Percentiles rank a stretch among this genome's conserved stretches.
Conservation (phyloP, 2,113 vertebrate species). For the Silurus meridionalis region DNA sequence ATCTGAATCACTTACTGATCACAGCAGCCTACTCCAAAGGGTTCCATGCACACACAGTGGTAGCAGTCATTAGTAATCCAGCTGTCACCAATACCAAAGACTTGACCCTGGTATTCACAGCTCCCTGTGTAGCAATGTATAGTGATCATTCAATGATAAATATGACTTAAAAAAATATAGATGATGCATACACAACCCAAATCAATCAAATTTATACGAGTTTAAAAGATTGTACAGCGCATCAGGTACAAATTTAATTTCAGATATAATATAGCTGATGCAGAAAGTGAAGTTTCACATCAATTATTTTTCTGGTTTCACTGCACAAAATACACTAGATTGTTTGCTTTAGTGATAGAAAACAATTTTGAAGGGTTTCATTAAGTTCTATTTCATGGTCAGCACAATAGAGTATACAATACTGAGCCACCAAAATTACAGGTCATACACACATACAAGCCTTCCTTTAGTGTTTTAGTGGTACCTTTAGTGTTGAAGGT, state of each 20-base stretch:
- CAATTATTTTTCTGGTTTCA: not conserved
- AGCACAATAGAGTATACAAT: not conserved
- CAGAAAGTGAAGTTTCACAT: not conserved
- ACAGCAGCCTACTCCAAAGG: slow-evolving; percentile 78
- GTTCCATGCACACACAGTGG: slow-evolving; percentile 77
- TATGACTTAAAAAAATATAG: not conserved
- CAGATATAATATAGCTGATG: not conserved
- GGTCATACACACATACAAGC: not conserved
- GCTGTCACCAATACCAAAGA: slow-evolving; percentile 70
- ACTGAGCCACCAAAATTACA: not conserved
- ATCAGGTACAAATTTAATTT: not conserved
- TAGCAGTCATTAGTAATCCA: slow-evolving; percentile 74
- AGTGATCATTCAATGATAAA: not conserved
- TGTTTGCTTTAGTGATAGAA: not conserved
- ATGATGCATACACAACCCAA: not conserved
- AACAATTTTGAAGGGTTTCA: not conserved
- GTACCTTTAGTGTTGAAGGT: slow-evolving; percentile 77
- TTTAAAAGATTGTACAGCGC: not conserved
- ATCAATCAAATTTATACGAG: not conserved
- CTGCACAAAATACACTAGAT: not conserved
- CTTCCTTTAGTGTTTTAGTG: not conserved
- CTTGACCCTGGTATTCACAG: slow-evolving; percentile 70
- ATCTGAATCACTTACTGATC: slow-evolving; percentile 67
- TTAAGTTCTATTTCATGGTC: not conserved
- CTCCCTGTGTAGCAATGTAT: slow-evolving; percentile 56